Conservation (phyloP, 2,888 invertebrate genomes). For the Rhingia rostrata region DNA sequence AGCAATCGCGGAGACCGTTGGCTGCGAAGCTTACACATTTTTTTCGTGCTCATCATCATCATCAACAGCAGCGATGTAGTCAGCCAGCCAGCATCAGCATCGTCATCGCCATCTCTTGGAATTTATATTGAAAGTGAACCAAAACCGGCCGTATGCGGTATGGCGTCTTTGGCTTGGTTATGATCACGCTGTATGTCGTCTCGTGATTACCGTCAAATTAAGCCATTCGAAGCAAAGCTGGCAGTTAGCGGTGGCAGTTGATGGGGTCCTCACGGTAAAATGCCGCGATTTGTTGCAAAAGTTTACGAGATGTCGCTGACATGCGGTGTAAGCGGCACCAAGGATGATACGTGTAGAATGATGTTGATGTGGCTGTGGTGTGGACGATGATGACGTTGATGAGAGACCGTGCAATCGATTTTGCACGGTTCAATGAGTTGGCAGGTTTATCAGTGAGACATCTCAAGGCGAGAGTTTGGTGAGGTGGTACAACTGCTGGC, state of each 20-base stretch:
- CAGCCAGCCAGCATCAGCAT: background rate
- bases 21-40: background rate
- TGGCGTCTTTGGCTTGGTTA: slow-evolving; percentile 26
- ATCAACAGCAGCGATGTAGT: background rate
- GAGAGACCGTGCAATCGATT: slow-evolving; percentile 30
- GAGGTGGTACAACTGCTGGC: background rate
- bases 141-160: slow-evolving; percentile 35
- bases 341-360: background rate
- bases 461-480: slow-evolving; percentile 9
- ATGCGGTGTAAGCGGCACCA: slow-evolving; percentile 19
- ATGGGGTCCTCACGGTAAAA: slow-evolving; percentile 32
- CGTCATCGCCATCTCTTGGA: slow-evolving; percentile 22
- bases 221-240: slow-evolving; percentile 49
- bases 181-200: slow-evolving; percentile 44
- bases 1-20: slow-evolving; percentile 7
- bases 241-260: slow-evolving; percentile 57
- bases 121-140: slow-evolving; percentile 22
- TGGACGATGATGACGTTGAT: slow-evolving; percentile 4
- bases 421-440: slow-evolving; percentile 16
- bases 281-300: slow-evolving; percentile 51
- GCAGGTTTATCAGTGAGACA: slow-evolving; percentile 17
- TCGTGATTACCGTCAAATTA: slow-evolving; percentile 53
- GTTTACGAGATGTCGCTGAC: slow-evolving; percentile 56
- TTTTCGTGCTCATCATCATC: slow-evolving; percentile 4
- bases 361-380: background rate